A percentile compares a stretch with the other conserved stretches of the same genome.
Conservation (phyloP, 2,797 vertebrate species). For the Hoplostethus atlanticus region DNA sequence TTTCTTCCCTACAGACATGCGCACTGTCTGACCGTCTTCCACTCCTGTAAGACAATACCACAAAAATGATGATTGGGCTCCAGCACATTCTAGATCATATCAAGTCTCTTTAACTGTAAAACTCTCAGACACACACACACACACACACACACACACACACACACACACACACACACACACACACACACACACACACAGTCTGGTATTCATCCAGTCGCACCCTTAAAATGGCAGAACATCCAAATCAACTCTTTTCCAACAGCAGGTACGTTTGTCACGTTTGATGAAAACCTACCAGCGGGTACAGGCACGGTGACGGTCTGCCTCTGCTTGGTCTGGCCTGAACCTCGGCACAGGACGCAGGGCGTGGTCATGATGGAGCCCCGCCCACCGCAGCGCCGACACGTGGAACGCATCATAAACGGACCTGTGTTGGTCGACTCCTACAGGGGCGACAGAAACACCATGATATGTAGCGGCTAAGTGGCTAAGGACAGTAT, state of each 20-base stretch:
- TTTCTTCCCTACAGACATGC: conserved; percentile 90
- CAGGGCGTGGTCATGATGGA: conserved; percentile 88
- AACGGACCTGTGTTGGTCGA: conserved; percentile 92
- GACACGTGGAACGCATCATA: conserved; percentile 91
- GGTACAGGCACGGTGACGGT: conserved; percentile 91
- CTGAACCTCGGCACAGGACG: conserved; percentile 86
- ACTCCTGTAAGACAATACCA: conserved; percentile 83
- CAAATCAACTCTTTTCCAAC: too few relatives aligned
- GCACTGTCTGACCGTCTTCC: conserved; percentile 92
- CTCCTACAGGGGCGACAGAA: conserved; percentile 82
- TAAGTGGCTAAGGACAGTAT: too few relatives aligned
- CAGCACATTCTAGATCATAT: not conserved
- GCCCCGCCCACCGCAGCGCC: conserved; percentile 91
- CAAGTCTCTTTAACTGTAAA: not conserved
- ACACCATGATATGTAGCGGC: not conserved
- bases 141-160: too few relatives aligned
- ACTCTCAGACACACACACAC: not conserved
- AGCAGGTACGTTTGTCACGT: too few relatives aligned
- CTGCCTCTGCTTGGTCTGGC: conserved; percentile 91
- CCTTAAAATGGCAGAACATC: too few relatives aligned
- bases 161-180: too few relatives aligned
- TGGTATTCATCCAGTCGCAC: too few relatives aligned
- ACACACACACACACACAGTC: too few relatives aligned
- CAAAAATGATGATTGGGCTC: not conserved
- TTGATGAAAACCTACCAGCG: conserved; percentile 84